phyloP scores from a whole-genome alignment of 2,797 vertebrate species.

The Ctenopoma multispine region DNA sequence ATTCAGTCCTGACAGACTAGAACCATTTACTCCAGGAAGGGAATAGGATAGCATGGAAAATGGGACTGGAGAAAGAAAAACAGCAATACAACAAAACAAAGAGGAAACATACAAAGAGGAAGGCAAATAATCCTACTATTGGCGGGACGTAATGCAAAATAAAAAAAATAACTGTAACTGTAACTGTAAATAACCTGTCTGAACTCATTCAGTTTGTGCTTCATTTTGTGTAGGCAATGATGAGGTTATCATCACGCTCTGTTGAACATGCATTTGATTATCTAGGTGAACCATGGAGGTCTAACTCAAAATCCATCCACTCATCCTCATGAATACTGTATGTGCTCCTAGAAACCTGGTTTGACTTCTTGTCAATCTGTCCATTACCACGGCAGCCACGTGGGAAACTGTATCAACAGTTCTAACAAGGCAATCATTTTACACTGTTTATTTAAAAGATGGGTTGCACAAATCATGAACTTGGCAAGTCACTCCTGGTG shows the following conservation, averaged over 20 bases:
- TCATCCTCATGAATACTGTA: too few species aligned
- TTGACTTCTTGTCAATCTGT: too few species aligned
- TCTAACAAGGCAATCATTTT: too few species aligned
- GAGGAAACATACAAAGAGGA: background rate
- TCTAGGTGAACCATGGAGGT: background rate
- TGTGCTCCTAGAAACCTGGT: too few species aligned
- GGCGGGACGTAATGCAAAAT: background rate
- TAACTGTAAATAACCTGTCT: background rate
- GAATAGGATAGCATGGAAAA: conserved; percentile 26
- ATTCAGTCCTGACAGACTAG: conserved; percentile 42
- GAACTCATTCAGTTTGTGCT: too few species aligned
- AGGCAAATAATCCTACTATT: background rate
- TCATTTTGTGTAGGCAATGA: background rate
- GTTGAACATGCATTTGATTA: conserved; percentile 13
- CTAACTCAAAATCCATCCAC: too few species aligned
- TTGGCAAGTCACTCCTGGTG: too few species aligned
- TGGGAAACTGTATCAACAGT: too few species aligned
- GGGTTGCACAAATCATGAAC: too few species aligned
- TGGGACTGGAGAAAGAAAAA: conserved; percentile 11
- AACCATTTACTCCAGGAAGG: conserved; percentile 31
- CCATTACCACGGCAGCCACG: too few species aligned
- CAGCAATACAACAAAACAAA: conserved; percentile 9
- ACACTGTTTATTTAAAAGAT: too few species aligned
- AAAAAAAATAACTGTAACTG: too few species aligned
- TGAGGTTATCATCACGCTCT: conserved; percentile 4